phyloP scores from a whole-genome alignment of 2,888 invertebrate genomes.

The Protophormia terraenovae region DNA sequence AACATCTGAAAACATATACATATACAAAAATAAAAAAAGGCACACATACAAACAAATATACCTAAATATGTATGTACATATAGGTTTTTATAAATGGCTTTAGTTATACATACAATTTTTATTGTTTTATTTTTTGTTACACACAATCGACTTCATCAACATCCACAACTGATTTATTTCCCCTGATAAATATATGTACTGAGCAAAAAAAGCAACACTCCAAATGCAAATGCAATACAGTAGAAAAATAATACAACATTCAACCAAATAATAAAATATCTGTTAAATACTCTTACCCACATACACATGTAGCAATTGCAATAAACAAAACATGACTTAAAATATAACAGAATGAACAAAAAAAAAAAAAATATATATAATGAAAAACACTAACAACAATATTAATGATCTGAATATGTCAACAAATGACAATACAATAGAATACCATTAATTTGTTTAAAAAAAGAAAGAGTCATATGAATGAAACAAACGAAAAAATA shows the following conservation, averaged over 20 bases:
- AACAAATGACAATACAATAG: conserved; percentile 56
- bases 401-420: conserved; percentile 64
- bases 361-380: background rate
- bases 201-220: background rate
- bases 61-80: background rate
- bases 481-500: background rate
- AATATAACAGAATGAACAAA: background rate
- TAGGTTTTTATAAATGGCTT: background rate
- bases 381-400: conserved; percentile 35
- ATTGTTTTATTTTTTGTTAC: background rate
- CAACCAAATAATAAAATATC: background rate
- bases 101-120: background rate
- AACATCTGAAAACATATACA: background rate
- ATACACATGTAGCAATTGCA: background rate
- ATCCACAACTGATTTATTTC: conserved; percentile 42
- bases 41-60: background rate
- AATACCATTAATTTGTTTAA: conserved; percentile 51
- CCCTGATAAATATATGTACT: conserved; percentile 22
- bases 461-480: too few species aligned
- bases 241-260: background rate
- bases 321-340: background rate
- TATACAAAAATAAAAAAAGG: background rate
- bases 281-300: background rate
- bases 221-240: background rate
- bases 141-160: conserved; percentile 22